Base-by-base conservation (phyloP, 1,140 invertebrate genomes). In the Oedothorax gibbosus region DNA sequence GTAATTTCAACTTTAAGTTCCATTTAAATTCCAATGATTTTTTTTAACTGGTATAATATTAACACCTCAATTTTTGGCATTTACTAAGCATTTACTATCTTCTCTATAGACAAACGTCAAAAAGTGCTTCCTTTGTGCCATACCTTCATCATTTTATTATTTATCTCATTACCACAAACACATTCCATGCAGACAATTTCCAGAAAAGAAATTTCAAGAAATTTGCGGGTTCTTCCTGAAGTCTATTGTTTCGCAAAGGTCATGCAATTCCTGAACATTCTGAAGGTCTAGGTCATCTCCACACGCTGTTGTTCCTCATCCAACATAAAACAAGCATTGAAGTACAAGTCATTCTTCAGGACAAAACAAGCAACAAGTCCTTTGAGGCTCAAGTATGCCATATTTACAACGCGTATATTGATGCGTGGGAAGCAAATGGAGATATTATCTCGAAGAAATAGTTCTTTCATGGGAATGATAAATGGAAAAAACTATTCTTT, bases 211-310 rank as follows among this genome's bases (percentile, higher is more conserved):
- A 68, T 79, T 68, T 68, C 77, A 79, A 53, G 64, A 79, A 66
- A 53, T 68, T n/a, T 50, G 50, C 12, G n/a, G 53, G 50, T 77
- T 53, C 68, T 71, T 71, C 35, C 20, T 49, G 15, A 77, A 53
- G 10, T 60, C 66, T 20, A 82, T 72, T 82, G 68, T 82, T 84
- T 18, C 49, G 7, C 14, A 57, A 56, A 66, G 71, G 49, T 76
- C 71, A 84, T 56, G 20, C 15, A 84, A 50, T 84, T 84, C 72
- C 60, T 60, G 49, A 35, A 75, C n/a, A 11, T 82, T 51, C 76
- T 75, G 57, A 84, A 75, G 81, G 81, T 84, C 72, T 84, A 75
- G 72, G 81, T 66, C 81, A 50, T 76, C 72, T 51, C 49, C 11
- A 75, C 75, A 84, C 49, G 60, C 15, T 73, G 53, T 72, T 71